A percentile compares a stretch with the other conserved stretches of the same genome.
phyloP scores from a whole-genome alignment of 2,888 invertebrate species.

The Lycocerus yunnanus region DNA sequence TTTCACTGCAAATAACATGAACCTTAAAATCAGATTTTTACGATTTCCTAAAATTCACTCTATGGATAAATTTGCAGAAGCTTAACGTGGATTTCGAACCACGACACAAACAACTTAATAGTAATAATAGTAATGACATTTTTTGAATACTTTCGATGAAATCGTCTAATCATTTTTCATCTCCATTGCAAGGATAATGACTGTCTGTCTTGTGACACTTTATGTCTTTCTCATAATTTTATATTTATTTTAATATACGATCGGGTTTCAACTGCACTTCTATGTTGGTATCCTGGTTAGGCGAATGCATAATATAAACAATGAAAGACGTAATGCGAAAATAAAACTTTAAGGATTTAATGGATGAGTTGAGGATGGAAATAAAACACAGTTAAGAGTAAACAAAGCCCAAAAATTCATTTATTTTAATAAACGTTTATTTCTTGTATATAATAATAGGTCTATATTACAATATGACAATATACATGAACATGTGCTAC shows the following conservation, averaged over 20 bases:
- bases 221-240: not conserved
- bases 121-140: too few species aligned
- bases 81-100: too few species aligned
- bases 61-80: too few species aligned
- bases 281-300: not conserved
- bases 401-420: slow-evolving; percentile 6
- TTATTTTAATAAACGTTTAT: slow-evolving; percentile 48
- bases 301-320: not conserved
- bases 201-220: not conserved
- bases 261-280: not conserved
- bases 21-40: too few species aligned
- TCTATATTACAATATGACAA: slow-evolving; percentile 54
- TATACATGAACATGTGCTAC: slow-evolving; percentile 51
- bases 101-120: too few species aligned
- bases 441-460: slow-evolving; percentile 44
- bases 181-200: not conserved
- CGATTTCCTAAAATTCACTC: too few species aligned
- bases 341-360: not conserved
- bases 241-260: too few species aligned
- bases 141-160: too few species aligned
- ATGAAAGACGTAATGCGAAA: not conserved
- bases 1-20: slow-evolving; percentile 16
- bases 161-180: too few species aligned
- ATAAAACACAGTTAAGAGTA: not conserved
- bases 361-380: not conserved